Conservation (phyloP, 2,113 vertebrate species). For the Lagopus leucura region DNA sequence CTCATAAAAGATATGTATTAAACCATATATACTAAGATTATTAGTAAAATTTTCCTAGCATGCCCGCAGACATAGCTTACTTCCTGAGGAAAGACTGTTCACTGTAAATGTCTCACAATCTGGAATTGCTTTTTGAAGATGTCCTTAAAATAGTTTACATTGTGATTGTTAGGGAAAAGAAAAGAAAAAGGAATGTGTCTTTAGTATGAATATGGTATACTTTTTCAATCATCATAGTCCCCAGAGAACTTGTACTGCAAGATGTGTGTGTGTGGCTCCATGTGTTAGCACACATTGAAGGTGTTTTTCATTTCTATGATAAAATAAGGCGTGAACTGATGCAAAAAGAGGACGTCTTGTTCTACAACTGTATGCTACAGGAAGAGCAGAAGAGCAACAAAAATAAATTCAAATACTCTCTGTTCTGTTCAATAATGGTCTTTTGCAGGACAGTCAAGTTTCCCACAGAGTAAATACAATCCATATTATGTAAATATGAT, state of each 20-base stretch:
- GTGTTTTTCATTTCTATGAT: slow-evolving; percentile 44
- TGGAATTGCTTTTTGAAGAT: slow-evolving; percentile 38
- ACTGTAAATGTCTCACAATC: background rate
- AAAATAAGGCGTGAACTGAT: slow-evolving; percentile 1
- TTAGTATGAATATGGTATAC: slow-evolving; percentile 11
- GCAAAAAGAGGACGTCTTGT: slow-evolving; percentile 45
- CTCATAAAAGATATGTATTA: background rate
- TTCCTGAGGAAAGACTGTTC: background rate
- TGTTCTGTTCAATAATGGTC: slow-evolving; percentile 50
- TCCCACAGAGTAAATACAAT: slow-evolving; percentile 73
- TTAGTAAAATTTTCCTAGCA: background rate
- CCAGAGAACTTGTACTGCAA: slow-evolving; percentile 17
- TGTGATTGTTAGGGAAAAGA: background rate
- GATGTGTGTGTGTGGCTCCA: slow-evolving; percentile 30
- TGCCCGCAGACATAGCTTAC: background rate
- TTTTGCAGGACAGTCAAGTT: slow-evolving; percentile 66
- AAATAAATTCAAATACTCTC: slow-evolving; percentile 63
- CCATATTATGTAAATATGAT: slow-evolving; percentile 74
- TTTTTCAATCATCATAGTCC: background rate
- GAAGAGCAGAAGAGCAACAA: slow-evolving; percentile 64
- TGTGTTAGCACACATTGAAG: slow-evolving; percentile 35
- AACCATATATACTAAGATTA: background rate
- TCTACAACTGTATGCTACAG: slow-evolving; percentile 24
- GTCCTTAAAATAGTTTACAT: slow-evolving; percentile 27
- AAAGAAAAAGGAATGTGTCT: slow-evolving; percentile 10